Conservation (phyloP, 2,888 invertebrate species). For the Epirrhoe tristata region DNA sequence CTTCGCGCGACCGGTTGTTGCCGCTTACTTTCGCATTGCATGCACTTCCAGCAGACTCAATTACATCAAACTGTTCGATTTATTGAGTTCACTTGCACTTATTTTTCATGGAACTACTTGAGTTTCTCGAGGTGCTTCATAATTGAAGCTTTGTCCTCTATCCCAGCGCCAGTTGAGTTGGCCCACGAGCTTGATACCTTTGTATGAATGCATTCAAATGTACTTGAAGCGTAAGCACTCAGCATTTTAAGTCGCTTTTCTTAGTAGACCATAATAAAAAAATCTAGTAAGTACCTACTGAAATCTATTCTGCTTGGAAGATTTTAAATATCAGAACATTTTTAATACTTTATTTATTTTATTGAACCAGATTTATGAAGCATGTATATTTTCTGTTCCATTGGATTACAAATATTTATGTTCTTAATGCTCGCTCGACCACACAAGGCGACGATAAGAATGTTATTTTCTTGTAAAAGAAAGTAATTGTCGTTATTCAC, state of each 20-base stretch:
- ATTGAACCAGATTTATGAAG: neutral
- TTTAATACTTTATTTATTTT: neutral
- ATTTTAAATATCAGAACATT: neutral
- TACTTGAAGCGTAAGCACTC: too few species aligned
- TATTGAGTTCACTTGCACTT: constrained; percentile 46
- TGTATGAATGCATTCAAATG: too few species aligned
- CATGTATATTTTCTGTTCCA: neutral
- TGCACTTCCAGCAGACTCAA: constrained; percentile 46
- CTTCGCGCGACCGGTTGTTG: constrained; percentile 79
- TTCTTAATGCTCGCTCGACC: constrained; percentile 1
- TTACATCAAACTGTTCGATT: constrained; percentile 59
- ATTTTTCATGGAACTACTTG: neutral
- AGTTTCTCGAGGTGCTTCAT: neutral
- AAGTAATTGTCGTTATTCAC: constrained; percentile 1
- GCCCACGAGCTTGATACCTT: too few species aligned
- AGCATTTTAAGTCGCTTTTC: too few species aligned
- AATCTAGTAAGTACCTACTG: too few species aligned
- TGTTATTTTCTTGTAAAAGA: constrained; percentile 1
- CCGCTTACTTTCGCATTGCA: constrained; percentile 81
- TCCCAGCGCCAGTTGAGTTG: too few species aligned
- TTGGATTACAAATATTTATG: constrained; percentile 2
- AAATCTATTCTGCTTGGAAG: too few species aligned
- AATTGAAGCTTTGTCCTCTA: neutral
- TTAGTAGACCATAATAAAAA: too few species aligned
- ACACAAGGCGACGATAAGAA: neutral